phyloP scores from a whole-genome alignment of 2,113 vertebrate species.

The Semicossyphus pulcher region DNA sequence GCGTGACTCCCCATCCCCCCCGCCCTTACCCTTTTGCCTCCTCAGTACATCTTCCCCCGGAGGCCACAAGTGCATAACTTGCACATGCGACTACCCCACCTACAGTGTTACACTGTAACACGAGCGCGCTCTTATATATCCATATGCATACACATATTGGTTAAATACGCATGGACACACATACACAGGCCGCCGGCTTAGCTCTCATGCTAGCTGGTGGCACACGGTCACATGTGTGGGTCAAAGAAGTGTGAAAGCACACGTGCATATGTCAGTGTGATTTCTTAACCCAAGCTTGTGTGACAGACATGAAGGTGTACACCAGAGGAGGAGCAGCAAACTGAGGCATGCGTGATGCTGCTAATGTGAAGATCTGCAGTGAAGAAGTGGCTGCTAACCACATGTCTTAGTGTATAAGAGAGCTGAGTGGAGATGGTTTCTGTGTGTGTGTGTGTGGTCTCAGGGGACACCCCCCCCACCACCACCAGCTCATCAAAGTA shows the following conservation, averaged over 20 bases:
- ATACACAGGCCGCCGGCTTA: constrained; percentile 32
- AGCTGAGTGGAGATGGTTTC: not conserved
- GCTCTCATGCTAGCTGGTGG: constrained; percentile 51
- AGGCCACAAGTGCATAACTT: constrained; percentile 66
- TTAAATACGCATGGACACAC: constrained; percentile 33
- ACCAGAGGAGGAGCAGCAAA: not conserved
- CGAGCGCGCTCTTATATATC: not conserved
- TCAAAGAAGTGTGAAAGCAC: constrained; percentile 46
- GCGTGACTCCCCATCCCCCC: constrained; percentile 53
- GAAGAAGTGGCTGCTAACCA: constrained; percentile 40
- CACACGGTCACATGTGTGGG: constrained; percentile 48
- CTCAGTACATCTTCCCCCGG: constrained; percentile 61
- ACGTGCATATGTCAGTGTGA: constrained; percentile 39
- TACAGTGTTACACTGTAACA: constrained; percentile 43
- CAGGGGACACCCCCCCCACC: constrained; percentile 29
- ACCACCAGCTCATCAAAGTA: constrained; percentile 73
- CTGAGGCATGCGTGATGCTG: not conserved
- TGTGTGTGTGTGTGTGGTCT: constrained; percentile 28
- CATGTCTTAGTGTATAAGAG: constrained; percentile 15
- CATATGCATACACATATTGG: constrained; percentile 4
- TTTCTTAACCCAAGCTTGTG: constrained; percentile 21
- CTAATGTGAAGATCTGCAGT: constrained; percentile 27
- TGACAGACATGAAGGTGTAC: not conserved
- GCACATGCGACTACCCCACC: constrained; percentile 62
- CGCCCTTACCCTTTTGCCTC: constrained; percentile 57